Base-by-base conservation (phyloP, 1,140 invertebrate genomes). In the Heliconius nattereri region DNA sequence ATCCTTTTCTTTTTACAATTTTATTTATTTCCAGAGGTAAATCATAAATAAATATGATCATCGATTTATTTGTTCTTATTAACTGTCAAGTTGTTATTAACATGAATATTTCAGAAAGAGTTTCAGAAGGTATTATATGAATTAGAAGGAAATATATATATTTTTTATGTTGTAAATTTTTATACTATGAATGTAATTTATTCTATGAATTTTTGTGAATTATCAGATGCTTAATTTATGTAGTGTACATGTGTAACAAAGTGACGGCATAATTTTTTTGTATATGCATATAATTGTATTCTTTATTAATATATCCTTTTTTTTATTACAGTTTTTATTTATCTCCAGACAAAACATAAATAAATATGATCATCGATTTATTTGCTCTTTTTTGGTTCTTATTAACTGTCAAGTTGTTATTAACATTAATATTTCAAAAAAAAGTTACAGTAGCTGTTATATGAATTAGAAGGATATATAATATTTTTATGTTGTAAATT, bases 21-120 rank as follows among this genome's bases (percentile, higher is more conserved):
- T 90, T 89, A 92, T 92, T 92, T 92, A 92, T 92, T 91, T 90
- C 85, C 81, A 87, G 85, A 89, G 74, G 49, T 89, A 91, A 88
- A 85, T 90, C 85, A 91, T 90, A 88, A 87, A 88, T 84, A 87
- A 91, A 91, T 85, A 89, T 89, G 85, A 88, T 89, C 83, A 86
- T 89, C 90, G 86, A 87, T 85, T 89, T 89, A 83, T 86, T 87
- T 86, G 79, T 83, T 76, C 78, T 83, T 80, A 78, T 83, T 82
- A 80, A 52, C 73, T 81, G n/a, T 35, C 7, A 29, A 11, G 9
- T 66, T 16, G n/a, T 66, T 5, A 45, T 52, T 29, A 72, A 52
- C n/a, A 57, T 20, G 20, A n/a, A 54, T 54, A 19, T 54, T 54
- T 54, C 52, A 54, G 20, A 19, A 54, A 54, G 20, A 54, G 20